Evolutionary conservation across 2,888 invertebrate species (phyloP), one percentile per base, ranked within the genome.

Genomic region (Hanleya hanleyi): DNA sequence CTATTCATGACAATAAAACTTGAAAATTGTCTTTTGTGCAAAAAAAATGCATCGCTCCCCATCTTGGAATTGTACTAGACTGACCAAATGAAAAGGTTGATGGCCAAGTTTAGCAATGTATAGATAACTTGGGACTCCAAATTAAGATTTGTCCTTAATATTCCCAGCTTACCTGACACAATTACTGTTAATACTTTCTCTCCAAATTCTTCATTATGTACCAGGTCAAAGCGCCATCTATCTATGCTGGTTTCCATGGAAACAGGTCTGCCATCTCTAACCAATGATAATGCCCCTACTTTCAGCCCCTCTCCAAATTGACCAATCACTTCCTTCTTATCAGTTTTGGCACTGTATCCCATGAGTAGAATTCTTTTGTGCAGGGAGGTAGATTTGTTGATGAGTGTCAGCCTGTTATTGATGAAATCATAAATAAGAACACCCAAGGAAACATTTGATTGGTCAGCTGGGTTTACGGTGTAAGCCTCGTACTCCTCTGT

Each of bases 261-360:
- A 37, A 77, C 72, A 18, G 62, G 32, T n/a, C 71, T 49, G 22
- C 77, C 77, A 67, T 77, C 69, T 57, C 77, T 67, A 33, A 77
- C 74, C 68, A 77, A 66, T 36, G 77, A 71, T 36, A 77, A 47
- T n/a, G 74, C 70, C 6, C 77, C 77, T 22, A 77, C 69, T 62
- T 77, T 77, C 61, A 77, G 36, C 18, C 77, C 77, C 38, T 77
- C 77, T 18, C 77, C 77, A 72, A 77, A 77, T 38, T 77, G 77
- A 29, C 77, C 77, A 70, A 77, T 77, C 38, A 72, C 68, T 29
- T 74, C 70, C 36, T 70, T 66, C 18, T 65, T 71, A 22, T 67
- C 38, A 38, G 74, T 66, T 51, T 77, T 77, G n/a, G 64, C 65
- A 61, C 77, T 77, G 68, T 74, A 77, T 22, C 77, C 77, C 35